Base-by-base conservation (phyloP, 1,140 invertebrate species). In the Rhynchophorus ferrugineus region DNA sequence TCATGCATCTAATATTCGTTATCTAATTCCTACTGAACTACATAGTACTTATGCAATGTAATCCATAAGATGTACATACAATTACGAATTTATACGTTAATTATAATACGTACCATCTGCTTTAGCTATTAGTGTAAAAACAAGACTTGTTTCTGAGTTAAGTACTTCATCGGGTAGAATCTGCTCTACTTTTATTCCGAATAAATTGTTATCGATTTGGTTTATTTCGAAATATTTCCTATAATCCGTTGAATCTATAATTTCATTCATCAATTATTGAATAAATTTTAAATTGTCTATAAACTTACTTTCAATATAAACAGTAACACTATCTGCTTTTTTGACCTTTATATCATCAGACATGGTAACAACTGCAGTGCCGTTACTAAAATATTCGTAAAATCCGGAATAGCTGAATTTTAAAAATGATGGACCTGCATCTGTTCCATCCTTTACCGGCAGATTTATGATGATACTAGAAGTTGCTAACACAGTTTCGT, bases 381-480 rank as follows among this genome's bases (percentile, higher is more conserved):
- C 17, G 9, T 2, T 19, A 41, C n/a, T 18, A 2, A 5, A 18
- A n/a, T 18, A 6, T 8, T 17, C 18, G n/a, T 41, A 41, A 7
- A 18, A 18, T 41, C 38, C 38, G n/a, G 17, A 11, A 19, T 45
- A 59, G 9, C 24, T 20, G 14, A 47, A 22, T 3, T 45, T 8
- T 3, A 42, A 24, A 18, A 59, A 59, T 53, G 39, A 43, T 0
- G 58, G 58, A 35, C 39, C 22, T 1, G 19, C 29, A 16, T 20
- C 33, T 7, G 18, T n/a, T 8, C 36, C 18, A 1, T 2, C 5
- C 17, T 34, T 22, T 41, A 1, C 17, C 1, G 51, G 51, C 13
- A 60, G 48, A 20, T 44, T 38, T 8, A 57, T 20, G 11, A 49
- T 29, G 8, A 60, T 24, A 41, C 33, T 52, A 3, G 51, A 19